These are phyloP conservation scores for Leucoma salicis DNA, from an alignment of 2,888 invertebrate species.

Conservation along the genomic window DNA sequence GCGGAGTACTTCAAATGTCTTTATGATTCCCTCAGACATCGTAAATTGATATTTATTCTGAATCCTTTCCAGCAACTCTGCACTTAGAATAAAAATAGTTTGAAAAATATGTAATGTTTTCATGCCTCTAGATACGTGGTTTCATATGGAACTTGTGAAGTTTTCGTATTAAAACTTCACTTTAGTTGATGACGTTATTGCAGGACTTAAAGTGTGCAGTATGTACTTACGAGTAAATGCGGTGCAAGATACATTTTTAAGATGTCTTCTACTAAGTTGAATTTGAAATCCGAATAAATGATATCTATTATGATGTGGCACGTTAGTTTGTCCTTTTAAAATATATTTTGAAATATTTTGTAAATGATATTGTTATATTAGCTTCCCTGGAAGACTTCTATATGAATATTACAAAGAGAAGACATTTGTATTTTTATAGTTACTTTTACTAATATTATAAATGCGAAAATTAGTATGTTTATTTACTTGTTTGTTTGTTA, in stretches of 20 bases:
- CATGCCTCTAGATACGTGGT: conserved; percentile 11
- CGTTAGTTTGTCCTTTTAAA: too few species aligned
- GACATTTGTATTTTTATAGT: too few species aligned
- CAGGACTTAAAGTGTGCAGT: conserved; percentile 15
- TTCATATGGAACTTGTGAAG: conserved; percentile 20
- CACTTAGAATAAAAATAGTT: conserved; percentile 24
- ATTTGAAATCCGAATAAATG: too few species aligned
- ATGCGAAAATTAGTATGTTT: too few species aligned
- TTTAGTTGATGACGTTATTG: conserved; percentile 22
- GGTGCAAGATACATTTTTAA: conserved; percentile 19
- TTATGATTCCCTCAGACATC: conserved; percentile 54
- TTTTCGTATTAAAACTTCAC: conserved; percentile 32
- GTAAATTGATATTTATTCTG: conserved; percentile 64
- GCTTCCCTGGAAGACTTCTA: too few species aligned
- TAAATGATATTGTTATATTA: too few species aligned
- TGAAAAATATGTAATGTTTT: conserved; percentile 16
- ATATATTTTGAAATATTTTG: too few species aligned
- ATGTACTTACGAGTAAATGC: conserved; percentile 10
- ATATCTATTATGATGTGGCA: too few species aligned
- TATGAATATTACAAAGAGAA: too few species aligned
- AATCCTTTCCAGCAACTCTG: conserved; percentile 28
- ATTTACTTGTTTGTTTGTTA: too few species aligned
- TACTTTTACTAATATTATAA: too few species aligned
- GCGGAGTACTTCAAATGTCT: conserved; percentile 50
- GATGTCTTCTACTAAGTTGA: conserved; percentile 6